Base-by-base conservation (phyloP, 2,113 vertebrate species). In the Cercocebus atys region DNA sequence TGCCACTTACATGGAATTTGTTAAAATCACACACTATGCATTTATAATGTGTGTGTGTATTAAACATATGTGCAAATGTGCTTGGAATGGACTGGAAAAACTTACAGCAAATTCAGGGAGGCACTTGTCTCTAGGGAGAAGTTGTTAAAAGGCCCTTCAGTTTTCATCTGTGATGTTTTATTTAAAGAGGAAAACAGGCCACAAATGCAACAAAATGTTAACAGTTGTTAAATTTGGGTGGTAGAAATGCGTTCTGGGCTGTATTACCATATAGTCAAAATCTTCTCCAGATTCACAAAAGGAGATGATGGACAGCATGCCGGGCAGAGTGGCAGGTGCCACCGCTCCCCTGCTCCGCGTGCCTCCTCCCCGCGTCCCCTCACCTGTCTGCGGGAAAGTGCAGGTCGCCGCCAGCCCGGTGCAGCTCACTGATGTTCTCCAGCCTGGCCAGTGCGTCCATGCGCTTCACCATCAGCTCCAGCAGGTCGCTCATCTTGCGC, bases 401-500 rank as follows among this genome's bases (percentile, higher is more conserved):
- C 0, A 98, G 97, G 59, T 99, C 99, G 0, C 99, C 98, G 89
- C 99, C 98, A 0, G 79, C 52, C 93, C 98, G 99, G 97, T 99
- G 99, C 95, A 98, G 98, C 93, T 99, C 99, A 0, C 99, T 99
- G 98, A 98, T 93, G 93, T 99, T 99, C 95, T 99, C 99, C 98
- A 99, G 98, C 92, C 99, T 99, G 75, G 99, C 99, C 98, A 99
- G 98, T 23, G 98, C 88, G 94, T 99, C 99, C 99, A 99, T 99
- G 96, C 99, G 99, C 98, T 99, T 99, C 99, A 99, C 99, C 97
- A 99, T 99, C 98, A 99, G 98, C 98, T 99, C 99, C 99, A 99
- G 97, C 99, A 99, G 99, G 97, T 99, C 99, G 4, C 99, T 99
- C 99, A 99, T 99, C 97, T 99, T 99, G 73, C 99, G 99, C 97